These are phyloP conservation scores for Mesocricetus auratus DNA, from an alignment of 2,113 vertebrate species.

Conservation along the genomic window DNA sequence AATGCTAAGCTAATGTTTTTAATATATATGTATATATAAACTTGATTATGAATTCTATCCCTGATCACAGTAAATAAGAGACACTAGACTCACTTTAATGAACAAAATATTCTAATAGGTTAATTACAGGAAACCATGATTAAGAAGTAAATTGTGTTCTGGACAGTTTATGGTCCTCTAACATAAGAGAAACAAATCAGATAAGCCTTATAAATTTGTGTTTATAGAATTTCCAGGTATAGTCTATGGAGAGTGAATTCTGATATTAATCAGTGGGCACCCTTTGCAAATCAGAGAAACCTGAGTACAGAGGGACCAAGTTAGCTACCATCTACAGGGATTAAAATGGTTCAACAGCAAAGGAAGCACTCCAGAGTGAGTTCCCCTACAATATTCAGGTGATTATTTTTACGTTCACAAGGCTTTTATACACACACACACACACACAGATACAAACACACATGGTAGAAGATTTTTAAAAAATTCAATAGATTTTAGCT, in stretches of 20 bases:
- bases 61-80: neutral
- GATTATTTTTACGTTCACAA: neutral
- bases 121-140: neutral
- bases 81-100: neutral
- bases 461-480: neutral
- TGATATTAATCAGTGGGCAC: neutral
- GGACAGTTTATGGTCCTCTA: neutral
- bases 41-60: neutral
- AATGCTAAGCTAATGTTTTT: neutral
- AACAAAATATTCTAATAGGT: neutral
- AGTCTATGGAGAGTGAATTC: neutral
- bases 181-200: neutral
- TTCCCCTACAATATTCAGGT: neutral
- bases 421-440: too few relatives aligned
- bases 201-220: neutral
- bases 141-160: neutral
- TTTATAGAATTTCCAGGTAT: neutral
- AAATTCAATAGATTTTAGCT: neutral
- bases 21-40: neutral
- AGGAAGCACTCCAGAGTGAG: neutral
- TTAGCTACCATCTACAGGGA: neutral
- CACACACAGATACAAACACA: too few relatives aligned
- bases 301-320: neutral
- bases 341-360: neutral
- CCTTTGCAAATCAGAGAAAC: neutral